Base-by-base conservation (phyloP, 2,797 vertebrate genomes). In the Thamnophis elegans region DNA sequence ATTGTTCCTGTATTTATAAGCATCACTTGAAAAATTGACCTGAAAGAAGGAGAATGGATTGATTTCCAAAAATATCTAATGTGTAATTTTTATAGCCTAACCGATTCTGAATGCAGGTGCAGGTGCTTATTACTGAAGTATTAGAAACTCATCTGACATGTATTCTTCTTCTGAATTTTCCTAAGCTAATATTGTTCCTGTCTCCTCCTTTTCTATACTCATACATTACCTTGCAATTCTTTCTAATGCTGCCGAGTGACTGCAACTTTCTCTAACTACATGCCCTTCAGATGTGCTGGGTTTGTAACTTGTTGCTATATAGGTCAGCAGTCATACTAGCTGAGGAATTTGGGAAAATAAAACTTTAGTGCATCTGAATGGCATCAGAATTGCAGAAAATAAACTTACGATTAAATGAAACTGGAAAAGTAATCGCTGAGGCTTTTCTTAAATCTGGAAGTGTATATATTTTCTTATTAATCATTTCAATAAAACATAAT, bases 161-260 rank as follows among this genome's bases (percentile, higher is more conserved):
- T 94, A 82, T 88, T 90, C 59, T 93, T 95, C 95, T 93, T 95
- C 95, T 97, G 96, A 96, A 92, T 94, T 96, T 42, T 95, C 95
- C 97, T 97, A 97, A 96, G 95, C 88, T 91, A 86, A 86, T 47
- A 85, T 85, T 92, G 90, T 54, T 89, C 85, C 90, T 96, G 95
- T 92, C 94, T 95, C 92, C 89, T 82, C 32, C 82, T 65, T 91
- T 9, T 1, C 11, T 90, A 1, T 92, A 47, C 78, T 88, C n/a
- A 3, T 20, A 51, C n/a, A 55, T 85, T 65, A 85, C 85, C 90
- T 18, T 56, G 92, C 95, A 95, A 92, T 92, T 58, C 78, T 89
- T 58, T 95, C 94, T 82, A 92, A 28, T 18, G 73, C 96, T 95
- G 55, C 88, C 93, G 92, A 42, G 36, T 47, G 36, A 82, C 16